Percentiles rank a stretch among this genome's conserved stretches.
These are phyloP conservation scores for Coracopsis vasa DNA, from an alignment of 2,113 vertebrate species.

Conservation along the genomic window DNA sequence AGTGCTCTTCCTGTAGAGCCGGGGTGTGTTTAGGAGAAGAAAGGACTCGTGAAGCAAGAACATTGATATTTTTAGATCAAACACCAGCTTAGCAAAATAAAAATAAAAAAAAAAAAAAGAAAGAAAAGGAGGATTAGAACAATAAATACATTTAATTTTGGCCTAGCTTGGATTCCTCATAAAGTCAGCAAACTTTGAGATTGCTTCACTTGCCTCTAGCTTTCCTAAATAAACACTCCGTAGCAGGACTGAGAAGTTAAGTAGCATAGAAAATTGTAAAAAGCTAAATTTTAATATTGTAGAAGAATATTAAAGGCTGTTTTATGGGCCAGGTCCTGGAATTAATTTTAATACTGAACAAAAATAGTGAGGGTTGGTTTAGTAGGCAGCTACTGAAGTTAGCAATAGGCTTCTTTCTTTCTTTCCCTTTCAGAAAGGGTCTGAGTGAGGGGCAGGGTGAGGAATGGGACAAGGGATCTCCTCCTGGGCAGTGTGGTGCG, in stretches of 20 bases:
- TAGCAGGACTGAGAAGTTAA: not conserved
- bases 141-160: conserved; percentile 24
- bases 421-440: not conserved
- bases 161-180: not conserved
- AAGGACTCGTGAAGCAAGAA: not conserved
- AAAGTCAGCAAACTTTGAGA: not conserved
- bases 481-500: not conserved
- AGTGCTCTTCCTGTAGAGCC: not conserved
- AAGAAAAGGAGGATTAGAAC: not conserved
- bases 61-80: not conserved
- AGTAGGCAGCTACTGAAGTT: not conserved
- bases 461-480: not conserved
- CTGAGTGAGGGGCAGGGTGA: not conserved
- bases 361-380: not conserved
- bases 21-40: not conserved
- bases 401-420: not conserved
- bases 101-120: not conserved
- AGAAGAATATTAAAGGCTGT: not conserved
- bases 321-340: not conserved
- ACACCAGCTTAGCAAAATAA: not conserved
- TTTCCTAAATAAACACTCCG: not conserved
- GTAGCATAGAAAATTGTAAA: not conserved
- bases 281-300: not conserved
- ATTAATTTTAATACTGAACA: not conserved
- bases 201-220: not conserved